Evolutionary conservation across 2,888 invertebrate genomes (phyloP), one percentile per base, ranked within the genome.

Genomic region (Protodeltote pygarga): DNA sequence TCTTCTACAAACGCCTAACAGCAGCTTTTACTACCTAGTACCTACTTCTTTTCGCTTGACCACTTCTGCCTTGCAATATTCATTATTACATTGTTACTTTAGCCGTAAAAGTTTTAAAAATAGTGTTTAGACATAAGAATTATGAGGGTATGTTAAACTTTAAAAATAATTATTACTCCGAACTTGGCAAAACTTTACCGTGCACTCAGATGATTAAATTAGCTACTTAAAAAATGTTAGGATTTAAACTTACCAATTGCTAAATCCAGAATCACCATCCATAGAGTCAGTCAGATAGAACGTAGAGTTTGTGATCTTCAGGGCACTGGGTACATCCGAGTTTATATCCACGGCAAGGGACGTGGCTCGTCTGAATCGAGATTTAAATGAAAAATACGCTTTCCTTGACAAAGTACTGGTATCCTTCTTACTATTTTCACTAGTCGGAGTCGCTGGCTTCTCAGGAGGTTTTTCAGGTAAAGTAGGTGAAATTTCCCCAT

Each of bases 201-300:
- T 21, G 25, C 25, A 10, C 2, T 9, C 5, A 16, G 14, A 3
- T 1, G 3, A 0, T 8, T 1, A n/a, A 5, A 3, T 11, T 24
- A 2, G n/a, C n/a, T n/a, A n/a, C n/a, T n/a, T n/a, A n/a, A n/a
- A n/a, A n/a, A n/a, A 23, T 9, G 5, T 9, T 5, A 8, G 2
- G 14, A 27, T 3, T 13, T 14, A 9, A 25, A 63, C 83, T 83
- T 73, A 92, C 92, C 92, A 89, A 63, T 92, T 89, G 61, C 92
- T 93, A 65, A 94, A 94, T 19, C 94, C 94, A 1, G 94, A 94
- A 72, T 94, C 95, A 1, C 94, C 92, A 66, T 95, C 94, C 65
- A 94, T 93, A 0, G 94, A 93, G 59, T 95, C 94, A 33, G 95
- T 95, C 65, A 95, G 80, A 73, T 96, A 96, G 79, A 96, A 96